Percentiles rank a stretch among this genome's conserved stretches.
phyloP scores from a whole-genome alignment of 2,113 vertebrate species.

The Silurus glanis region DNA sequence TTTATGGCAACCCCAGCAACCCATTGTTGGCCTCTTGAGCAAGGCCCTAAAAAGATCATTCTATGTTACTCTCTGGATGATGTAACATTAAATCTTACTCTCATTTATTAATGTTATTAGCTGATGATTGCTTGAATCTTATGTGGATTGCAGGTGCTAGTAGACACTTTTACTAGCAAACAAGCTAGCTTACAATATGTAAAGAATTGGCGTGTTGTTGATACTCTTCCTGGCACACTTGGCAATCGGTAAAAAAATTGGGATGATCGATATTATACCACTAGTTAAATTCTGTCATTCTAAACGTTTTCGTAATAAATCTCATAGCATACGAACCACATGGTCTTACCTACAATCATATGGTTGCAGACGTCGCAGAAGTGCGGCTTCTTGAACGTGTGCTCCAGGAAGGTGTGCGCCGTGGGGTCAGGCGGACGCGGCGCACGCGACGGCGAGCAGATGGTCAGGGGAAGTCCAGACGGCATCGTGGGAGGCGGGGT shows the following conservation, averaged over 20 bases:
- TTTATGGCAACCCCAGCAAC: no score
- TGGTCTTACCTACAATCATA: conserved; percentile 96
- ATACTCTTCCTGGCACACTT: neutral
- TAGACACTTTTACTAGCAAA: neutral
- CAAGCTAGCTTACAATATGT: neutral
- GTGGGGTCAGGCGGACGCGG: conserved; percentile 76
- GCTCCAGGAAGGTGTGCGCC: conserved; percentile 90
- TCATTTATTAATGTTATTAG: no score
- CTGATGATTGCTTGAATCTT: no score
- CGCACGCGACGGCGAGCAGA: conserved; percentile 79
- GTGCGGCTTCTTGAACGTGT: conserved; percentile 98
- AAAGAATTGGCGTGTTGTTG: neutral
- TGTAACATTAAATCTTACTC: no score
- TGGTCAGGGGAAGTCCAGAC: conserved; percentile 45
- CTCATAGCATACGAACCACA: neutral
- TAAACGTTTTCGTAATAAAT: neutral
- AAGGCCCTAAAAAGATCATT: no score
- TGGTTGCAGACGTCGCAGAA: conserved; percentile 99
- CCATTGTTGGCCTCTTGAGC: no score
- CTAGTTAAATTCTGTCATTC: neutral
- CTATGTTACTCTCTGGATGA: no score
- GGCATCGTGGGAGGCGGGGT: conserved; percentile 60
- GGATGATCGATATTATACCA: neutral
- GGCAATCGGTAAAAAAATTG: neutral
- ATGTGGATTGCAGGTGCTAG: neutral